Conservation (phyloP, 2,113 vertebrate species). For the Oryzias javanicus region DNA sequence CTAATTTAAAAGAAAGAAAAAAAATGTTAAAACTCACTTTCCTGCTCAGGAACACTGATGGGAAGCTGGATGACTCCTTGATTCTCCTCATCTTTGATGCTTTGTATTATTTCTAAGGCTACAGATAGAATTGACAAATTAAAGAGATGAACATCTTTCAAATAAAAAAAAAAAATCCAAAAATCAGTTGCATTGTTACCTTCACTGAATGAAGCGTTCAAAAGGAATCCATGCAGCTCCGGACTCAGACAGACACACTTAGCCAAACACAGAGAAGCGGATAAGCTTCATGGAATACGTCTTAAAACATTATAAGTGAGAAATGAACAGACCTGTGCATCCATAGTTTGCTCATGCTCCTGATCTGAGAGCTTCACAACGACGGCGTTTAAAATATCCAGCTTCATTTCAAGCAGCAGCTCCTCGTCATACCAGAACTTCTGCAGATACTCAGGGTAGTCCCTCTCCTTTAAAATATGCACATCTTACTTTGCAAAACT, state of each 20-base stretch:
- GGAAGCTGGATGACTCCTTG: background rate
- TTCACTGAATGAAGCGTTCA: conserved; percentile 32
- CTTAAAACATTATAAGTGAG: too few relatives aligned
- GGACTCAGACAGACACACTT: conserved; percentile 29
- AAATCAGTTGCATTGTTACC: conserved; percentile 32
- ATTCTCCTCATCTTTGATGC: background rate
- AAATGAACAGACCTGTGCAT: conserved; percentile 39
- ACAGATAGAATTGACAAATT: background rate
- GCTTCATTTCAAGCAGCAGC: background rate
- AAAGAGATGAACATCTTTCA: background rate
- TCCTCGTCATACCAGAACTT: conserved; percentile 2
- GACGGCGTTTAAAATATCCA: background rate
- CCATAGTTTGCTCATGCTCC: background rate
- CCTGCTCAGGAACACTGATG: background rate
- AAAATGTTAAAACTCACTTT: conserved; percentile 26
- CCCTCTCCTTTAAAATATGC: conserved; percentile 24
- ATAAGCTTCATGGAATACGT: background rate
- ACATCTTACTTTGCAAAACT: background rate
- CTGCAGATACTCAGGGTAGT: background rate
- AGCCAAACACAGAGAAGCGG: background rate
- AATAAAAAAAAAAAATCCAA: background rate
- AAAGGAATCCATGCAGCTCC: conserved; percentile 16
- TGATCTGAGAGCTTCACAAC: background rate
- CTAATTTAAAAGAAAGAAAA: too few relatives aligned
- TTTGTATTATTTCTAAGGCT: conserved; percentile 45